Base-by-base conservation (phyloP, 2,888 invertebrate genomes). In the Drosophila melanosoma region DNA sequence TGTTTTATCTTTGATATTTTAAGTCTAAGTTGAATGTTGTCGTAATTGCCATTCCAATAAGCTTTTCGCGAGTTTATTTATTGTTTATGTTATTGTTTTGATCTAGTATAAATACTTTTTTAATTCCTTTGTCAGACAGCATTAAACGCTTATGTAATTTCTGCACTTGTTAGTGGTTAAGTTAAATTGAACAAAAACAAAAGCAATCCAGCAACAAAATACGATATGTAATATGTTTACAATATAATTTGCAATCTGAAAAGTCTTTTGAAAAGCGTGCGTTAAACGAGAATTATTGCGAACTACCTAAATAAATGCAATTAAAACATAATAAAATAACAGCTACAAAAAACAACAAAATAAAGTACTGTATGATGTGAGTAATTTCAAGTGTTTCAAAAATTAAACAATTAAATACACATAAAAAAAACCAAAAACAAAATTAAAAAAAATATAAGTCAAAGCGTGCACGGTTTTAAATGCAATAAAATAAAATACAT, bases 301-400 rank as follows among this genome's bases (percentile, higher is more conserved):
- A 87, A 78, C 76, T 83, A 84, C 79, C 87, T 83, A 91, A 90
- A 83, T 88, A 83, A 86, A 76, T 82, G 87, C 77, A 83, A 81
- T 79, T 81, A 84, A 90, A 78, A 83, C 82, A 83, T 76, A 85
- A 64, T 61, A 73, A 76, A 75, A 40, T 35, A 70, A 51, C 40
- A 42, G 26, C 49, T 72, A 70, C 61, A 62, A 63, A 45, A 69
- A 69, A 23, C 32, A 68, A 61, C n/a, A 70, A 51, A 29, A 74
- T 52, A 38, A 68, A 56, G 38, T 69, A 75, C 58, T 69, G 70
- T 87, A 89, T 74, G 76, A 83, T 82, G 89, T 80, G 89, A 89
- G 89, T 88, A 87, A 89, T 83, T 89, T 87, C 81, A 89, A 87
- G 87, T 83, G 87, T 87, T 89, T 87, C 89, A 87, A 84, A 74